These are phyloP conservation scores for Hedya salicella DNA, from an alignment of 2,888 invertebrate species.

Conservation along the genomic window DNA sequence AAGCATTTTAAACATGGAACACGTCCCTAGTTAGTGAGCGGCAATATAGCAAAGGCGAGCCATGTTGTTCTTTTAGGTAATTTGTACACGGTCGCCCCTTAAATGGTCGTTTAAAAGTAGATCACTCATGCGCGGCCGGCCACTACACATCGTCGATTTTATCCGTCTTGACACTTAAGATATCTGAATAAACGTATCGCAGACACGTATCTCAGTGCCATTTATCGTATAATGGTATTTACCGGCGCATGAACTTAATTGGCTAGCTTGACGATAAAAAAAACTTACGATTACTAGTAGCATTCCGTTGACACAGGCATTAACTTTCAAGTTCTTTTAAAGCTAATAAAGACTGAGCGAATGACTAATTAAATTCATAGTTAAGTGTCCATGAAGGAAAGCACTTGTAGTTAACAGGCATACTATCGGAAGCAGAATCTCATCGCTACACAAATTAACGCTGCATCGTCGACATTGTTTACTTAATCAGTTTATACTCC, in stretches of 20 bases:
- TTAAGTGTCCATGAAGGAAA: conserved; percentile 43
- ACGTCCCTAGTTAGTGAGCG: conserved; percentile 55
- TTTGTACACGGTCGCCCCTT: conserved; percentile 69
- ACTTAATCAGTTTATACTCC: conserved; percentile 66
- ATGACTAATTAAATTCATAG: conserved; percentile 44
- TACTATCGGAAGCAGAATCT: conserved; percentile 44
- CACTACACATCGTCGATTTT: conserved; percentile 66
- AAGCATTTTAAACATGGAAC: conserved; percentile 50
- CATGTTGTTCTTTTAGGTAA: conserved; percentile 62
- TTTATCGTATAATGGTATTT: conserved; percentile 62
- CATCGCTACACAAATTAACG: conserved; percentile 67
- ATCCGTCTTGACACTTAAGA: conserved; percentile 75
- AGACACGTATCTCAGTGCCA: conserved; percentile 69
- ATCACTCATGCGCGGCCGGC: conserved; percentile 64
- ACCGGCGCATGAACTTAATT: conserved; percentile 68
- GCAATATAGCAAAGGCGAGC: conserved; percentile 48
- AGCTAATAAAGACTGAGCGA: conserved; percentile 33
- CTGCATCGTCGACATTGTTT: conserved; percentile 67
- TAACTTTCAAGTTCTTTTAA: conserved; percentile 27
- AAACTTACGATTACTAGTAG: conserved; percentile 37
- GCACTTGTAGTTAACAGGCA: conserved; percentile 44
- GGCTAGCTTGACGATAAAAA: conserved; percentile 53
- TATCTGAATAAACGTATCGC: conserved; percentile 69
- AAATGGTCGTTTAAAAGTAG: conserved; percentile 74
- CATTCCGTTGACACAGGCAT: conserved; percentile 39